A percentile compares a stretch with the other conserved stretches of the same genome.
Evolutionary conservation across 2,113 vertebrate species (phyloP).

Genomic region (Dolichallabes microphthalmus): DNA sequence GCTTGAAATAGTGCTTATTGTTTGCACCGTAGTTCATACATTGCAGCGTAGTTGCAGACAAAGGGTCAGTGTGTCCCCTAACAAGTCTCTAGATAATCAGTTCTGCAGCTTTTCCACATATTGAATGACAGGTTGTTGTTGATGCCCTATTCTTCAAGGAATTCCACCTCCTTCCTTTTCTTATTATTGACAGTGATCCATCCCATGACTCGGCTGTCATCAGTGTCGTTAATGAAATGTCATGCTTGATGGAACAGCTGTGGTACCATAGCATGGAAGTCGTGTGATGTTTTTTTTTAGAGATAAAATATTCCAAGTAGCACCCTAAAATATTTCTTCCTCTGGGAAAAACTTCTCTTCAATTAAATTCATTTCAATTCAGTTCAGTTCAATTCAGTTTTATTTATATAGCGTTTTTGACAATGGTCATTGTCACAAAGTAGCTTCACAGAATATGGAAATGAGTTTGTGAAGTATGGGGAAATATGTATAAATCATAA

Average conservation of each 20-base stretch:
- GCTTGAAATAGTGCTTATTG: background rate
- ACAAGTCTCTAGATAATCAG: conserved; percentile 8
- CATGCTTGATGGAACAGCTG: conserved; percentile 24
- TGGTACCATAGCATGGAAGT: background rate
- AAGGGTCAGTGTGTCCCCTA: background rate
- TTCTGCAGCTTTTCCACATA: background rate
- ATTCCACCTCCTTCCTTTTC: conserved; percentile 13
- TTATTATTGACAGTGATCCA: conserved; percentile 16
- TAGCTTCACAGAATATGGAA: too few relatives aligned
- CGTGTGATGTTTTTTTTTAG: background rate
- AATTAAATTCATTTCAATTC: background rate
- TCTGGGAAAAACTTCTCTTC: background rate
- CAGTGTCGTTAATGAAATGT: conserved; percentile 6
- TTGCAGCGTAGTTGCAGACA: background rate
- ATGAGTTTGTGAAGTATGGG: too few relatives aligned
- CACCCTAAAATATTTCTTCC: background rate
- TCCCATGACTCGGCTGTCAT: conserved; percentile 3
- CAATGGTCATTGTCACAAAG: too few relatives aligned
- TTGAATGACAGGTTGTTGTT: conserved; percentile 21
- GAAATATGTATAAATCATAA: too few relatives aligned
- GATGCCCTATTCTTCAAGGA: conserved; percentile 1
- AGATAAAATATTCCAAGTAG: background rate
- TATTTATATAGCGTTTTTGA: too few relatives aligned
- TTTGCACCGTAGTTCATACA: background rate
- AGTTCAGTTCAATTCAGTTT: too few relatives aligned